Evolutionary conservation across 2,888 invertebrate genomes (phyloP).

Genomic region (Heteromurus nitidus): DNA sequence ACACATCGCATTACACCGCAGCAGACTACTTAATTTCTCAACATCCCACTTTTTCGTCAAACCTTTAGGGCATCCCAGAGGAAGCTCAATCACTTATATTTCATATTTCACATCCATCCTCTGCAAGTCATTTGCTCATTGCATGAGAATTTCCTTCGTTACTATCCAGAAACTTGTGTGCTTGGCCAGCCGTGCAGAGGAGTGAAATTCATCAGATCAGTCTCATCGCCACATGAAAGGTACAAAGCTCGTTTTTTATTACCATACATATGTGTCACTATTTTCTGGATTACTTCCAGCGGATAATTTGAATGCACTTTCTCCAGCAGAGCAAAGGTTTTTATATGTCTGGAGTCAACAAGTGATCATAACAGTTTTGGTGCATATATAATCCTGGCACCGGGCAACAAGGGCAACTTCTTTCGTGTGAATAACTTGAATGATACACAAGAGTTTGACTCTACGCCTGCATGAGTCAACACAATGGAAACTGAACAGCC

Average conservation of each 20-base stretch:
- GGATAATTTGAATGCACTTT: constrained; percentile 39
- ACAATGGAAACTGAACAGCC: constrained; percentile 25
- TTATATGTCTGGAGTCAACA: constrained; percentile 20
- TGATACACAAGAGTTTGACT: constrained; percentile 9
- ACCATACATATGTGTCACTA: background rate
- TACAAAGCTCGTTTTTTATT: no score
- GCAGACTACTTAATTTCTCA: no score
- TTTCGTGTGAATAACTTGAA: no score
- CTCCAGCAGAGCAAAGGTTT: constrained; percentile 18
- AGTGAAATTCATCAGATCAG: no score
- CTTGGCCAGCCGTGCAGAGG: background rate
- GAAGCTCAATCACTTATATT: no score
- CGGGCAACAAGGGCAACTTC: no score
- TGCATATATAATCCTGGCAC: background rate
- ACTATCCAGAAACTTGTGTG: no score
- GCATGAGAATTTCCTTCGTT: no score
- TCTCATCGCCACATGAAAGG: constrained; percentile 7
- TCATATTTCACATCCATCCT: constrained; percentile 3
- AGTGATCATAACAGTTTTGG: constrained; percentile 6
- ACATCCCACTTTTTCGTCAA: no score
- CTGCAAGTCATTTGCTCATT: background rate
- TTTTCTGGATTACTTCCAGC: constrained; percentile 13
- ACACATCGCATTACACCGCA: no score
- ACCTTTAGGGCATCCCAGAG: no score
- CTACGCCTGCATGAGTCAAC: no score